A percentile compares a stretch with the other conserved stretches of the same genome.
Evolutionary conservation across 2,797 vertebrate genomes (phyloP).

Genomic region (Pelobates cultripes): DNA sequence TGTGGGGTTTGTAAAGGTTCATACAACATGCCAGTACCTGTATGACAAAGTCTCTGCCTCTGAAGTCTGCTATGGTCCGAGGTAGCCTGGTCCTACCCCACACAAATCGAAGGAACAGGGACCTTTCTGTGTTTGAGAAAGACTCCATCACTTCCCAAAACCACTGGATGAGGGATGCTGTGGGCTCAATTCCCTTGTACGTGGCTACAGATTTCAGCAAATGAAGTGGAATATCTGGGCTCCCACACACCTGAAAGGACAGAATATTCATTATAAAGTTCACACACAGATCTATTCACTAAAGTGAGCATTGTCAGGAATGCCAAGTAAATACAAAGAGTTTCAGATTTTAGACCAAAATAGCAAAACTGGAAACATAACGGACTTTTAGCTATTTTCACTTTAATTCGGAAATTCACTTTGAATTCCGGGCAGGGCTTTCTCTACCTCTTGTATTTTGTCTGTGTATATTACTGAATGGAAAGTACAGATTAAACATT

Average conservation of each 20-base stretch:
- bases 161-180: slow-evolving; percentile 92
- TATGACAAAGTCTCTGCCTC: slow-evolving; percentile 96
- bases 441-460: no score
- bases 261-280: slow-evolving; percentile 1
- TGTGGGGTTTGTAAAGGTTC: no score
- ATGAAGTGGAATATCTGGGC: slow-evolving; percentile 96
- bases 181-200: slow-evolving; percentile 94
- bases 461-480: no score
- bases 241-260: slow-evolving; percentile 88
- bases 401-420: no score
- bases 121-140: slow-evolving; percentile 96
- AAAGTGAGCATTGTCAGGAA: no score
- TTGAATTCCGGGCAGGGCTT: no score
- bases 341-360: no score
- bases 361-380: no score
- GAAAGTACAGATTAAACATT: no score
- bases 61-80: slow-evolving; percentile 96
- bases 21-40: slow-evolving; percentile 75
- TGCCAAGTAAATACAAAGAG: no score
- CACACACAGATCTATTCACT: not conserved
- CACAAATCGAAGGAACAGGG: slow-evolving; percentile 94
- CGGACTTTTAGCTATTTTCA: no score
- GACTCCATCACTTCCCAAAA: slow-evolving; percentile 99
- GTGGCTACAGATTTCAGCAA: slow-evolving; percentile 97
- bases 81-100: slow-evolving; percentile 96